Conservation (phyloP, 2,797 vertebrate genomes). For the Ammospiza maritima region DNA sequence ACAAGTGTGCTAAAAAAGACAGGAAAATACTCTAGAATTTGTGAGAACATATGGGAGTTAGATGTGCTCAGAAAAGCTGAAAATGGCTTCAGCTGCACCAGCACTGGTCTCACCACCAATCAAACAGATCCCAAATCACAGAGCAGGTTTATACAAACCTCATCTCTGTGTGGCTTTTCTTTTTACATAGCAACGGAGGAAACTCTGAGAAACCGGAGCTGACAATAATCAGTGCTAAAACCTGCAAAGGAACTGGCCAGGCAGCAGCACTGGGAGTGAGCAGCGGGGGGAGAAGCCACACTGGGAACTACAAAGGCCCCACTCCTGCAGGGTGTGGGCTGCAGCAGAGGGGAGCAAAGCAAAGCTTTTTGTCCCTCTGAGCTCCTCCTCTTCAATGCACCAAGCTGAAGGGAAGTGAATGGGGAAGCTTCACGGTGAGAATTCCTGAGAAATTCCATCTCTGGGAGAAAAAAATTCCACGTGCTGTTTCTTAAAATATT, state of each 20-base stretch:
- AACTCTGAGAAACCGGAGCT: background rate
- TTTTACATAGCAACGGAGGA: background rate
- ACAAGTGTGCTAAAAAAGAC: background rate
- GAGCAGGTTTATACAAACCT: background rate
- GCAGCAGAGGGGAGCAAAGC: constrained; percentile 8
- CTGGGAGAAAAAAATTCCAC: background rate
- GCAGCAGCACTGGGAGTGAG: background rate
- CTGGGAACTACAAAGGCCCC: constrained; percentile 29
- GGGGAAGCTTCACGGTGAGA: background rate
- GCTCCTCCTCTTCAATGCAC: background rate
- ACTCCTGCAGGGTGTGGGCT: background rate
- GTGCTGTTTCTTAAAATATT: background rate
- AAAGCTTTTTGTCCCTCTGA: constrained; percentile 11
- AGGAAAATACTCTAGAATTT: background rate
- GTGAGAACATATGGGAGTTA: background rate
- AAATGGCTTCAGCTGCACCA: background rate
- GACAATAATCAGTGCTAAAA: background rate
- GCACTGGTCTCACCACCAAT: background rate
- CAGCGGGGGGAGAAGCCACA: background rate
- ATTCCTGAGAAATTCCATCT: constrained; percentile 46
- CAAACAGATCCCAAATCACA: background rate
- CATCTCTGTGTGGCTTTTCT: background rate
- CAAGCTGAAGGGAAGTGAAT: background rate
- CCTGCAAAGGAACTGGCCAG: background rate
- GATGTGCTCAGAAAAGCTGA: background rate